Percentiles rank a stretch among this genome's conserved stretches.
These are phyloP conservation scores for Orthonychiurus folsomi DNA, from an alignment of 2,888 invertebrate species.

Conservation along the genomic window DNA sequence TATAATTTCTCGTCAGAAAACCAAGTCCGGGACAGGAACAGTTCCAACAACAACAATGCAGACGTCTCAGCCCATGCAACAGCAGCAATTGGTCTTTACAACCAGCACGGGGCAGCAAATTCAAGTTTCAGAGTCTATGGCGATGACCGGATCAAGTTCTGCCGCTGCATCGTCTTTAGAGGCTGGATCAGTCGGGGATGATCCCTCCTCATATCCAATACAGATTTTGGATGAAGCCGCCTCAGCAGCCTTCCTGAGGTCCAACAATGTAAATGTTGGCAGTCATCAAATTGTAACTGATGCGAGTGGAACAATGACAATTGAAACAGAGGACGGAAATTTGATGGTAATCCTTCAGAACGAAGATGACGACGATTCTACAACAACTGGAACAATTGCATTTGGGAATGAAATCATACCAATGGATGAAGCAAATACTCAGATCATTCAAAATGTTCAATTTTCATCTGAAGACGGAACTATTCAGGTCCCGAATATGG, in stretches of 20 bases:
- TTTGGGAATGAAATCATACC: background rate
- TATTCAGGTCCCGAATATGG: background rate
- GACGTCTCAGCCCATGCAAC: background rate
- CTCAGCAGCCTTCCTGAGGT: background rate
- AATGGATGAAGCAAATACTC: background rate
- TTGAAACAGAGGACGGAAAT: conserved; percentile 7
- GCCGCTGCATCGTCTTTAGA: background rate
- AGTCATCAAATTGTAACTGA: background rate
- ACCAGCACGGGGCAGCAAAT: background rate
- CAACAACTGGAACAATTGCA: background rate
- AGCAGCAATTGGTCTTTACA: background rate
- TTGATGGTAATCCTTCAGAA: background rate
- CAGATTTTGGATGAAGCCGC: background rate
- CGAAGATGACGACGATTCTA: background rate
- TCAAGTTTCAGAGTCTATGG: no score
- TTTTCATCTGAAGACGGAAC: background rate
- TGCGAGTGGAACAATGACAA: background rate
- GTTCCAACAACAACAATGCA: background rate
- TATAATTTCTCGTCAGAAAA: conserved; percentile 17
- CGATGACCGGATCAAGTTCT: background rate
- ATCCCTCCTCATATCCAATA: background rate
- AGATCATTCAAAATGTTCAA: conserved; percentile 5
- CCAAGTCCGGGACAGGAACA: background rate
- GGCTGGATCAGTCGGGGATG: background rate
- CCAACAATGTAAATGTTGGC: background rate